Evolutionary conservation across 2,888 invertebrate species (phyloP).

Genomic region (Polymixis flavicincta): DNA sequence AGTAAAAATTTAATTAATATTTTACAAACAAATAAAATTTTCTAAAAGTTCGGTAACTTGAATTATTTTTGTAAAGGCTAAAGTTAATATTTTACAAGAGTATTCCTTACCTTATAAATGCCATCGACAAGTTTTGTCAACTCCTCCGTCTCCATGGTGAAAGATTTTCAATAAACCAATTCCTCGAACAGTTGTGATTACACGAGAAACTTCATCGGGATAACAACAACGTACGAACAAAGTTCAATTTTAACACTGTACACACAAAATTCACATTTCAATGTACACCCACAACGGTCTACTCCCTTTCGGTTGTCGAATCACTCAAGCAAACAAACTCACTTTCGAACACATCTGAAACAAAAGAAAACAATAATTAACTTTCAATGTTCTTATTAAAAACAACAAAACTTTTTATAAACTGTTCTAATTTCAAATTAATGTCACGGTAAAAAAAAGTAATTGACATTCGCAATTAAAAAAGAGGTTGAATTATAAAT

Average conservation of each 20-base stretch:
- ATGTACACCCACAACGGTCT: constrained; percentile 75
- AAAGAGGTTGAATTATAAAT: constrained; percentile 18
- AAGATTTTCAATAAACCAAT: constrained; percentile 81
- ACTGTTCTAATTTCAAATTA: constrained; percentile 22
- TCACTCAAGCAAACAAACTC: constrained; percentile 83
- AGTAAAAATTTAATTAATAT: constrained; percentile 1
- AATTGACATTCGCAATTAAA: neutral
- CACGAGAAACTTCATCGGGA: constrained; percentile 87
- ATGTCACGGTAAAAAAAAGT: neutral
- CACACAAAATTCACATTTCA: constrained; percentile 89
- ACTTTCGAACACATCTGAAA: constrained; percentile 88
- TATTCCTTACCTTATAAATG: constrained; percentile 95
- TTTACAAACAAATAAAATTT: neutral
- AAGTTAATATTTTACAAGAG: constrained; percentile 39
- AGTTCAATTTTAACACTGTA: constrained; percentile 83
- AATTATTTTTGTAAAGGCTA: neutral
- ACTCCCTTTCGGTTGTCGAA: constrained; percentile 75
- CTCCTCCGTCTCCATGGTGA: constrained; percentile 95
- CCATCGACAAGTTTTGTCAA: constrained; percentile 97
- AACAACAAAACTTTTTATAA: constrained; percentile 14
- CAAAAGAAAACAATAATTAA: constrained; percentile 80
- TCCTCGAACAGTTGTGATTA: constrained; percentile 77
- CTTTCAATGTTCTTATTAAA: constrained; percentile 41
- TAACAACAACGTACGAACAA: constrained; percentile 78
- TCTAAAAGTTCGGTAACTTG: neutral